These are phyloP conservation scores for Dicyrtomina minuta DNA, from an alignment of 2,888 invertebrate genomes.

Conservation along the genomic window DNA sequence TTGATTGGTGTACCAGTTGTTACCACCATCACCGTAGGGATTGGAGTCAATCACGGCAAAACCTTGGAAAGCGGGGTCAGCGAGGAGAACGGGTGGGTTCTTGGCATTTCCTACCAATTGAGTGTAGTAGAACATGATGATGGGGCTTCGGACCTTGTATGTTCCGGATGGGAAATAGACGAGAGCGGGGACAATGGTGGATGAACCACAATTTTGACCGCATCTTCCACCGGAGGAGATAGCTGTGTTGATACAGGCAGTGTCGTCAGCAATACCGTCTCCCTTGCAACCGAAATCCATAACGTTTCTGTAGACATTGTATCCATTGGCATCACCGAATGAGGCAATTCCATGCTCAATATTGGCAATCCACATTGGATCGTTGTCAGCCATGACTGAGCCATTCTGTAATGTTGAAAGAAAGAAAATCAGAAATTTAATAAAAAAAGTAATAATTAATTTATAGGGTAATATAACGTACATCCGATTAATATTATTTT, in stretches of 20 bases:
- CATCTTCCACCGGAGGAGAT: conserved; percentile 46
- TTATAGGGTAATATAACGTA: too few species aligned
- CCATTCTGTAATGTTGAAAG: background rate
- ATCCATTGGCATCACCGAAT: conserved; percentile 43
- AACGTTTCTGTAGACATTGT: conserved; percentile 46
- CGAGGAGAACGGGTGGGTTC: conserved; percentile 40
- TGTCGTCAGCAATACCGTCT: conserved; percentile 47
- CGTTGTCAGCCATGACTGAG: background rate
- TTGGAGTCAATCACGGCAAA: conserved; percentile 47
- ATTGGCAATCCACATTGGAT: conserved; percentile 47
- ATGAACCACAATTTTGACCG: conserved; percentile 45
- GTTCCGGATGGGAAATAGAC: conserved; percentile 47
- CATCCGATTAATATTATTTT: too few species aligned
- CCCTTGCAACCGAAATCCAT: conserved; percentile 49
- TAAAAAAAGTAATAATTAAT: too few species aligned
- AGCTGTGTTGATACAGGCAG: conserved; percentile 46
- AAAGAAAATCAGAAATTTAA: too few species aligned
- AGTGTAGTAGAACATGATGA: conserved; percentile 50
- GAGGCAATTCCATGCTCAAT: conserved; percentile 42
- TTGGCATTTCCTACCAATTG: conserved; percentile 47
- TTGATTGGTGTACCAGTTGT: conserved; percentile 43
- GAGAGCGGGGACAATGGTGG: conserved; percentile 42
- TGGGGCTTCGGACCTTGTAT: conserved; percentile 43
- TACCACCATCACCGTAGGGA: conserved; percentile 44
- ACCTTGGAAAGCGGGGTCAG: conserved; percentile 38